Percentiles rank a stretch among this genome's conserved stretches.
Conservation (phyloP, 2,888 invertebrate species). For the Teinopalpus imperialis region DNA sequence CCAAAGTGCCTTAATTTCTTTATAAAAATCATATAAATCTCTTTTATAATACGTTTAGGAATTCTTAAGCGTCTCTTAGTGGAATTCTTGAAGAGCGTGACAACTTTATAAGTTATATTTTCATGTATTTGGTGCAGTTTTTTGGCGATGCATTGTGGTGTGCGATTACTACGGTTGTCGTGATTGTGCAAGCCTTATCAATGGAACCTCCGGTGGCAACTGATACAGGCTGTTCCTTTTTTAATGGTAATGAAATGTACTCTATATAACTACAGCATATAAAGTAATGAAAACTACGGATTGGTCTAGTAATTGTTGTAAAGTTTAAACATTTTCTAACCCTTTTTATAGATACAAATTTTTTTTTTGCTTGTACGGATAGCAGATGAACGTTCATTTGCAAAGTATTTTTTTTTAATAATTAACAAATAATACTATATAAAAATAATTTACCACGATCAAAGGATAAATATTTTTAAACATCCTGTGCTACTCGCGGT, state of each 20-base stretch:
- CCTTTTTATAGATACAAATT: no score
- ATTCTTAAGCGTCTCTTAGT: slow-evolving; percentile 45
- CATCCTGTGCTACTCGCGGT: slow-evolving; percentile 52
- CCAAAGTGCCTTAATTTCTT: slow-evolving; percentile 48
- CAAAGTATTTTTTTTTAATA: no score
- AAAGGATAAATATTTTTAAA: no score
- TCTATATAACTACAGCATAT: no score
- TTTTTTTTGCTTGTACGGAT: no score
- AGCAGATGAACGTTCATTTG: no score
- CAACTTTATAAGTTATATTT: slow-evolving; percentile 54
- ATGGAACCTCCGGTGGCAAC: slow-evolving; percentile 40
- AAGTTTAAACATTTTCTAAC: no score
- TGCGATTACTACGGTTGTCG: slow-evolving; percentile 73
- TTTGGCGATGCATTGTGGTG: slow-evolving; percentile 48
- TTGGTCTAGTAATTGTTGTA: no score
- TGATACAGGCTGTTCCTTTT: slow-evolving; percentile 41
- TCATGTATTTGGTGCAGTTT: slow-evolving; percentile 41
- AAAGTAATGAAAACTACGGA: no score
- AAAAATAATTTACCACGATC: no score
- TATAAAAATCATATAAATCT: slow-evolving; percentile 71
- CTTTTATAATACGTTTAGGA: slow-evolving; percentile 42
- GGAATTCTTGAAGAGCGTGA: slow-evolving; percentile 51
- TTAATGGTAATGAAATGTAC: no score
- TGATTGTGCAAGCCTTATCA: slow-evolving; percentile 43
- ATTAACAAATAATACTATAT: no score